Conservation (phyloP, 35 echinoderm and acorn worm genomes). For the Heliocidaris tuberculata region DNA sequence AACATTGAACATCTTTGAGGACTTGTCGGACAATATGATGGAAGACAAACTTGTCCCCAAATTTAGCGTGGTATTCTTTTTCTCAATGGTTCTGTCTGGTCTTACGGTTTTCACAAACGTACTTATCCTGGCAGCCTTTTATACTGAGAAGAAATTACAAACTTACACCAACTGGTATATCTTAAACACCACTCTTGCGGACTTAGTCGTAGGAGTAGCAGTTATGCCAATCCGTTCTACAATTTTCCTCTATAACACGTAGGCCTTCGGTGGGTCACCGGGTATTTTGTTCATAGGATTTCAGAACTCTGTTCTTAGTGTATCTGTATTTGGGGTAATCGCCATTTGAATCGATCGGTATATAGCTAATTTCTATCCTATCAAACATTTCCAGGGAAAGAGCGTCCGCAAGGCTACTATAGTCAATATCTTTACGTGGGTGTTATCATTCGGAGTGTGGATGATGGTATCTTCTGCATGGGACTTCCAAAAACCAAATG, state of each 20-base stretch:
- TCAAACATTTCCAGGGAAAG: constrained; percentile 22
- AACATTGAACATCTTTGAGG: too few species aligned
- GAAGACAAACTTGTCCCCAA: too few species aligned
- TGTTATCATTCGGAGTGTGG: constrained; percentile 27
- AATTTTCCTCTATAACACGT: background rate
- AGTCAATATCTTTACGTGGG: background rate
- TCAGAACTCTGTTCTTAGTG: background rate
- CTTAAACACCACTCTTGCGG: constrained; percentile 24
- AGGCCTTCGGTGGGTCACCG: background rate
- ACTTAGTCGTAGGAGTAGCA: constrained; percentile 14
- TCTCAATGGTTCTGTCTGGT: background rate
- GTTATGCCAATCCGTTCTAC: constrained; percentile 13
- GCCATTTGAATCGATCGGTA: constrained; percentile 54
- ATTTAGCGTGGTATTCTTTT: too few species aligned
- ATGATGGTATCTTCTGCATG: background rate
- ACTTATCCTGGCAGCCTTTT: constrained; percentile 36
- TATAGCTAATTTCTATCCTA: constrained; percentile 35
- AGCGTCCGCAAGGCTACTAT: background rate
- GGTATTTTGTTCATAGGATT: background rate
- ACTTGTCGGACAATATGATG: too few species aligned
- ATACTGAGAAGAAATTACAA: constrained; percentile 28
- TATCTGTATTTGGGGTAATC: constrained; percentile 28
- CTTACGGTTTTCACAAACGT: constrained; percentile 12
- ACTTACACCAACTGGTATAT: constrained; percentile 43
- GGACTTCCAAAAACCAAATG: background rate